These are phyloP conservation scores for Brassicogethes aeneus DNA, from an alignment of 2,888 invertebrate genomes.

Conservation along the genomic window DNA sequence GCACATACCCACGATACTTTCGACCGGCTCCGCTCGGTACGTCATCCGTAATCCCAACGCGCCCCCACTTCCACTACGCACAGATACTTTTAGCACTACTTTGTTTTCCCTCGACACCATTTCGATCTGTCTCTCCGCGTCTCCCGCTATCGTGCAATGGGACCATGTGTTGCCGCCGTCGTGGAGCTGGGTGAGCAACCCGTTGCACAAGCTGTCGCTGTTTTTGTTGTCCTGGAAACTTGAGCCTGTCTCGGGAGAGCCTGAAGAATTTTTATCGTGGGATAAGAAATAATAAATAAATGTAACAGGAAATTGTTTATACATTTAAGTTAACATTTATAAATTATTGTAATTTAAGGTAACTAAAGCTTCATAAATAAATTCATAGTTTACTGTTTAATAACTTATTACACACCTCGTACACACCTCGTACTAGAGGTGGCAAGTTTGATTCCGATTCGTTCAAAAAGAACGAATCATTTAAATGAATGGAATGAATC, in stretches of 20 bases:
- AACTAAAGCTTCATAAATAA: too few relatives aligned
- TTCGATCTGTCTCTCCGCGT: constrained; percentile 49
- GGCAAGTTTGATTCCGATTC: too few relatives aligned
- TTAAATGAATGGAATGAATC: too few relatives aligned
- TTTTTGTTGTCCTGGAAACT: constrained; percentile 21
- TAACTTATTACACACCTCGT: too few relatives aligned
- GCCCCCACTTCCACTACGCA: constrained; percentile 20
- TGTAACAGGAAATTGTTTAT: too few relatives aligned
- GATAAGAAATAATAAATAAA: too few relatives aligned
- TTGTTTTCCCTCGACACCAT: constrained; percentile 51
- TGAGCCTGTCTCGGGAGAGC: constrained; percentile 18
- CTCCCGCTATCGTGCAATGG: constrained; percentile 51
- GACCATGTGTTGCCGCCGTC: constrained; percentile 51
- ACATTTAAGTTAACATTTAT: too few relatives aligned
- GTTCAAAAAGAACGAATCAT: too few relatives aligned
- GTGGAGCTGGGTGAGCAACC: constrained; percentile 48
- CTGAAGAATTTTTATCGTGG: constrained; percentile 7
- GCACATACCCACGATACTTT: constrained; percentile 55
- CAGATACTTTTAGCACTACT: constrained; percentile 41
- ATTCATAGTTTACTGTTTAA: too few relatives aligned
- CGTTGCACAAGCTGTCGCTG: constrained; percentile 42
- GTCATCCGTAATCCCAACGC: constrained; percentile 44
- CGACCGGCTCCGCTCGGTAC: constrained; percentile 55
- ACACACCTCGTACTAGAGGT: too few relatives aligned
- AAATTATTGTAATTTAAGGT: too few relatives aligned